Percentiles rank a stretch among this genome's conserved stretches.
These are phyloP conservation scores for Papio anubis DNA, from an alignment of 2,113 vertebrate species.

Conservation along the genomic window DNA sequence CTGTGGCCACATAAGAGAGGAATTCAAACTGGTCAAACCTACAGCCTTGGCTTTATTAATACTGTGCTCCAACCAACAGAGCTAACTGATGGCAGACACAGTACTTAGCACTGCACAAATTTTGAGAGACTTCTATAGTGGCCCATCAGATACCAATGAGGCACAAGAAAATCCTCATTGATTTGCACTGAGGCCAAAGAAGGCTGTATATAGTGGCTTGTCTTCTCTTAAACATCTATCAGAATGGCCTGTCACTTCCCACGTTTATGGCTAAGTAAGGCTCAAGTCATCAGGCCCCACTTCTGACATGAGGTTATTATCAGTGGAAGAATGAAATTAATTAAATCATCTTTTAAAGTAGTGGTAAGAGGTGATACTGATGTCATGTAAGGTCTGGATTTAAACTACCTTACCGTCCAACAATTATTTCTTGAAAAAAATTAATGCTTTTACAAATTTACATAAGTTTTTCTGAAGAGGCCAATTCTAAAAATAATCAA, in stretches of 20 bases:
- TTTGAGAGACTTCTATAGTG: background rate
- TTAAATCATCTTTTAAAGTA: constrained; percentile 43
- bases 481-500: background rate
- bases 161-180: constrained; percentile 18
- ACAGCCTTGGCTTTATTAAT: constrained; percentile 42
- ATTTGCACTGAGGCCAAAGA: constrained; percentile 58
- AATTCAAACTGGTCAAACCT: constrained; percentile 55
- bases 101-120: background rate
- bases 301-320: constrained; percentile 77
- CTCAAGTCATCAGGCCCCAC: constrained; percentile 51
- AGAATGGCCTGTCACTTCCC: constrained; percentile 61
- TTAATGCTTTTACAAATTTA: constrained; percentile 36
- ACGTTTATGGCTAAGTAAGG: constrained; percentile 67
- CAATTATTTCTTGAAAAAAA: constrained; percentile 12
- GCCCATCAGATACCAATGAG: constrained; percentile 47
- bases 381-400: constrained; percentile 67
- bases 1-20: constrained; percentile 61
- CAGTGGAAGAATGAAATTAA: constrained; percentile 74
- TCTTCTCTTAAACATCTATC: constrained; percentile 58
- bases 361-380: constrained; percentile 63
- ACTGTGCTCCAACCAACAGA: background rate
- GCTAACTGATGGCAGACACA: constrained; percentile 38
- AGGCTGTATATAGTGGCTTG: constrained; percentile 55
- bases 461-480: background rate
- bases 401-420: constrained; percentile 47